Base-by-base conservation (phyloP, 2,113 vertebrate species). In the Poeciliopsis retropinna region DNA sequence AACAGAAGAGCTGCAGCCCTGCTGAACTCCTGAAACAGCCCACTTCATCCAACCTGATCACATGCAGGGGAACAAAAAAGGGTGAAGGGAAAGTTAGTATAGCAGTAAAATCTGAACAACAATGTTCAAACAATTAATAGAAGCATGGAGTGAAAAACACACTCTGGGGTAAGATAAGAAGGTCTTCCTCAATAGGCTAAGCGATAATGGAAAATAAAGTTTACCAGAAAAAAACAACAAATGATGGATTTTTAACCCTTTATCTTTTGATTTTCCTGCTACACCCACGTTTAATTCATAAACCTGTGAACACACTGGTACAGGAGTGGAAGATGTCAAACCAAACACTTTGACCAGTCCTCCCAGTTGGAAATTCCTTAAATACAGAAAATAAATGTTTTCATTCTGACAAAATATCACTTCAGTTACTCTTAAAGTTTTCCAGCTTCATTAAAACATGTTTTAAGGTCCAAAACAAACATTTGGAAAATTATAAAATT, bases 11-110 rank as follows among this genome's bases (percentile, higher is more conserved):
- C 32, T 39, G 69, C 0, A 28, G 70, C 64, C 0, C 32, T 13
- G 37, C 37, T 79, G 80, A 83, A 68, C 80, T 76, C 28, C 44
- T 37, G 76, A 67, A 31, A 31, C 12, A 1, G 9, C 15, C 4
- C 44, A 47, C 17, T 47, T 28, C 47, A 76, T 80, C 73, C 25
- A 19, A 0, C 60, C 0, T 13, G 29, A 68, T 73, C 77, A 15
- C 11, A 74, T 31, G 51, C 75, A 64, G 64, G 60, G 0, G n/a
- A 22, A 22, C 4, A 22, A 60, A 60, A 39, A 60, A 57, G 51
- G 3, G 3, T 66, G 13, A 27, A 8, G 15, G 11, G 4, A 60
- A n/a, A 19, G 51, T 15, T 62, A 66, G 29, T 14, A 41, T 57
- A 11, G 13, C 64, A 63, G 34, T 8, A 15, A 44, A 41, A 60